Evolutionary conservation across 2,797 vertebrate genomes (phyloP), one percentile per base, ranked within the genome.

Genomic region (Sternarchorhynchus goeldii): DNA sequence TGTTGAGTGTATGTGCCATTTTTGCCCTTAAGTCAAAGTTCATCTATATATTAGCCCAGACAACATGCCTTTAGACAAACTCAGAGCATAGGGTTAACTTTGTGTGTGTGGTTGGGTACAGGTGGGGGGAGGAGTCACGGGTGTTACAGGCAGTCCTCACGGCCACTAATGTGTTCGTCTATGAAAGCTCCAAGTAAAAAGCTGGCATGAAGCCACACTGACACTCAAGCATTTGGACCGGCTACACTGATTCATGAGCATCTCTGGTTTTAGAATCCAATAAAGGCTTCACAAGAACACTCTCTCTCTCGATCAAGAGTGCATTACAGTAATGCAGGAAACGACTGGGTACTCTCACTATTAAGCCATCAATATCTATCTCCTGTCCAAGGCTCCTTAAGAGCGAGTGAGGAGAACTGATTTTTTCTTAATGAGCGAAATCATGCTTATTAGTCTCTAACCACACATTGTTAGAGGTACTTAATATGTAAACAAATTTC

Each of bases 251-350:
- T 80, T 80, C 72, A 80, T 76, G 45, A 41, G 45, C 16, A 18
- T 83, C 73, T 82, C 82, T 58, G 66, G 76, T 75, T 81, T 85
- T 56, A 76, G 41, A 60, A 60, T 75, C 29, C 66, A 73, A 80
- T 69, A 60, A 84, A 76, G 50, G 59, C 57, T 78, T 62, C 62
- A 21, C 39, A 76, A 65, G 74, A 29, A 78, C 72, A 78, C 60
- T 69, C 25, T 63, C 73, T 55, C 76, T 63, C 73, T 70, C 17
- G 39, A 85, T 69, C 32, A 21, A 17, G 65, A 80, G 75, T 68
- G 62, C 66, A 80, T 82, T 82, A 64, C 64, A 72, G 58, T 25
- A n/a, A 60, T 70, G 29, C 73, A 76, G 20, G 81, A 84, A 81
- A 77, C 62, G 71, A 55, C 31, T 68, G 45, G 41, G 32, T 34